phyloP scores from a whole-genome alignment of 2,113 vertebrate genomes.

The Seriola quinqueradiata region DNA sequence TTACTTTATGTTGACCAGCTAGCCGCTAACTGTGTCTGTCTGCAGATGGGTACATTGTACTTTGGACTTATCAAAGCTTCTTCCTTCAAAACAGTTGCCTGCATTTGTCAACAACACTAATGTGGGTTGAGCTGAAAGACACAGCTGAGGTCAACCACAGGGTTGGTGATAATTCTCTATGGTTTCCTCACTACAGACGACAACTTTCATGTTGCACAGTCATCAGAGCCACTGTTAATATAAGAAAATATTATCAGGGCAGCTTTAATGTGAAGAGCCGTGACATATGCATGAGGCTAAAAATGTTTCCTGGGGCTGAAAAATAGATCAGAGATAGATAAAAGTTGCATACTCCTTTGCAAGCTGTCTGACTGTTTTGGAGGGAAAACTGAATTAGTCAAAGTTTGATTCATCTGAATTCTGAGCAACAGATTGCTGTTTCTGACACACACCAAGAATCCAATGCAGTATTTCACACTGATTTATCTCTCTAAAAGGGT shows the following conservation, averaged over 20 bases:
- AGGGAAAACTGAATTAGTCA: neutral
- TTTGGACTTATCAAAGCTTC: too few relatives aligned
- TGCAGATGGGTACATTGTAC: too few relatives aligned
- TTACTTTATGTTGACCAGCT: neutral
- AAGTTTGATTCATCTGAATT: slow-evolving; percentile 45
- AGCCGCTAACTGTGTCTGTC: too few relatives aligned
- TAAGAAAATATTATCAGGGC: too few relatives aligned
- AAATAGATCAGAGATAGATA: neutral
- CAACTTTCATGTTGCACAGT: neutral
- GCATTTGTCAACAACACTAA: too few relatives aligned
- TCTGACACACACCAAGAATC: slow-evolving; percentile 29
- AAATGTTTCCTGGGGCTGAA: neutral
- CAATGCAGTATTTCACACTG: slow-evolving; percentile 41
- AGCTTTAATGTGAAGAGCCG: neutral
- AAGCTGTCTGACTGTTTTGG: neutral
- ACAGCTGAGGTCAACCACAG: too few relatives aligned
- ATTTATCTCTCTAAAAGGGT: slow-evolving; percentile 39
- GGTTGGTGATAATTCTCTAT: too few relatives aligned
- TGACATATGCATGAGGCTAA: neutral
- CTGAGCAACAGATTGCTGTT: slow-evolving; percentile 37
- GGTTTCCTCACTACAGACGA: too few relatives aligned
- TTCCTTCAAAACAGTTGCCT: too few relatives aligned
- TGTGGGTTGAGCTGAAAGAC: too few relatives aligned
- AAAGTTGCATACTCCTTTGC: neutral
- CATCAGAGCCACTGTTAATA: neutral